Evolutionary conservation across 1,140 invertebrate species (phyloP).

Genomic region (Zelostemma sp.): DNA sequence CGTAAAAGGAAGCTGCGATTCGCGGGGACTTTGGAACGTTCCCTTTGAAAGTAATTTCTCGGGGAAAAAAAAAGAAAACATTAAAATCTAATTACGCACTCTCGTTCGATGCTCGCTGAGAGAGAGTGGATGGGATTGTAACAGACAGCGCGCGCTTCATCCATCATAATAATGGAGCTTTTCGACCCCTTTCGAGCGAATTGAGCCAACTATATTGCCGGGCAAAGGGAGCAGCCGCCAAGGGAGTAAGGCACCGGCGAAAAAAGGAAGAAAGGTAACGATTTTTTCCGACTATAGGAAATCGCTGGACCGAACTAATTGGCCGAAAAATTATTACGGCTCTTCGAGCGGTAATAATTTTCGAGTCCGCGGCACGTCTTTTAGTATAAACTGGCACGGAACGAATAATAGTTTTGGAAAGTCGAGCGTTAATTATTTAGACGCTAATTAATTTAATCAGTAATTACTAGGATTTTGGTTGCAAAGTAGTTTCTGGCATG

Average conservation of each 20-base stretch:
- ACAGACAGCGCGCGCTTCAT: conserved; percentile 9
- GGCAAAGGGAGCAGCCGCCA: not conserved
- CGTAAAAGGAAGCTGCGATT: conserved; percentile 6
- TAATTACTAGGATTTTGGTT: too few species aligned
- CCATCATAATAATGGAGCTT: conserved; percentile 14
- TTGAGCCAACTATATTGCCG: not conserved
- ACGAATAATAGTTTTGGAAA: not conserved
- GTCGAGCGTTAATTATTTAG: too few species aligned
- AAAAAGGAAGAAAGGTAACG: not conserved
- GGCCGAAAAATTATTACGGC: conserved; percentile 1
- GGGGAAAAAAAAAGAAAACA: conserved; percentile 13
- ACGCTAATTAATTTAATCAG: too few species aligned
- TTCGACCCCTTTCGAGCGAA: conserved; percentile 14
- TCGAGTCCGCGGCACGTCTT: not conserved
- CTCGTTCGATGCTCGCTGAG: conserved; percentile 4
- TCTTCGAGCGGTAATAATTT: not conserved
- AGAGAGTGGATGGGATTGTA: conserved; percentile 13
- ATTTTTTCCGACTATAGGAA: conserved; percentile 9
- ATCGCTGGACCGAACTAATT: conserved; percentile 10
- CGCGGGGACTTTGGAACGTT: not conserved
- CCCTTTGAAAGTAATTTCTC: conserved; percentile 15
- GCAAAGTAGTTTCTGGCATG: too few species aligned
- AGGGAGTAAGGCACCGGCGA: not conserved
- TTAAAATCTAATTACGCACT: conserved; percentile 14
- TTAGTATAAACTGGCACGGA: not conserved